A percentile compares a stretch with the other conserved stretches of the same genome.
Evolutionary conservation across 1,140 invertebrate species (phyloP).

Genomic region (Zaprionus kolodkinae): DNA sequence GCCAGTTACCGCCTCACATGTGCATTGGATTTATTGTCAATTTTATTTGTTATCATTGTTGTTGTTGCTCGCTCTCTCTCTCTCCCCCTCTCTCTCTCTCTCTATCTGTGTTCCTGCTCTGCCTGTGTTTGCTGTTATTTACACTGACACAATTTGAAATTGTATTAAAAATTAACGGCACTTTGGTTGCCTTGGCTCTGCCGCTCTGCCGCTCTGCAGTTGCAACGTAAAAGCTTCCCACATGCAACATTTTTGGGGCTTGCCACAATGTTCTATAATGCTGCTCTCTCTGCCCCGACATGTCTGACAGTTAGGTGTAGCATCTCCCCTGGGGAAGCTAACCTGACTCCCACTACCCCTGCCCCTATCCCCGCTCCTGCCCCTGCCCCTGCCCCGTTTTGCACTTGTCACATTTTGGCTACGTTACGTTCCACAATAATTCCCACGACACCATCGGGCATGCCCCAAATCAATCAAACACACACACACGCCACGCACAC

Average conservation of each 20-base stretch:
- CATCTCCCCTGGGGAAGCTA: slow-evolving; percentile 23
- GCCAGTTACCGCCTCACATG: slow-evolving; percentile 53
- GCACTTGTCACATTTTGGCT: slow-evolving; percentile 78
- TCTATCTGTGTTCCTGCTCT: not conserved
- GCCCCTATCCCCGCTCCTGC: slow-evolving; percentile 4
- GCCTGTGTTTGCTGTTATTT: slow-evolving; percentile 68
- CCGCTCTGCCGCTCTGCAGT: slow-evolving; percentile 29
- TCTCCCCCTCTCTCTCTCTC: not conserved
- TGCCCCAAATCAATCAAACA: slow-evolving; percentile 76
- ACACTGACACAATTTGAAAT: slow-evolving; percentile 83
- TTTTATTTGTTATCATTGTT: slow-evolving; percentile 83
- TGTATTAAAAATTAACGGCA: slow-evolving; percentile 83
- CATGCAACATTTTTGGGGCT: slow-evolving; percentile 31
- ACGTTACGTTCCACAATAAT: slow-evolving; percentile 15
- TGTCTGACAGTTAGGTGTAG: slow-evolving; percentile 75
- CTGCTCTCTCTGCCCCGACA: not conserved
- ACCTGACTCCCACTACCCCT: not conserved
- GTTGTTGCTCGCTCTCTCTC: slow-evolving; percentile 26
- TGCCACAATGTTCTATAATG: not conserved
- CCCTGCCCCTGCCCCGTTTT: slow-evolving; percentile 18
- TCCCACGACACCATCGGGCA: slow-evolving; percentile 16
- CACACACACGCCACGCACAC: slow-evolving; percentile 45
- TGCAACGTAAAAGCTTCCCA: slow-evolving; percentile 22
- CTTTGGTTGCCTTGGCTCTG: slow-evolving; percentile 77
- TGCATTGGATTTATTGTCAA: slow-evolving; percentile 83